Base-by-base conservation (phyloP, 1,140 invertebrate species). In the Leptopilina clavipes region DNA sequence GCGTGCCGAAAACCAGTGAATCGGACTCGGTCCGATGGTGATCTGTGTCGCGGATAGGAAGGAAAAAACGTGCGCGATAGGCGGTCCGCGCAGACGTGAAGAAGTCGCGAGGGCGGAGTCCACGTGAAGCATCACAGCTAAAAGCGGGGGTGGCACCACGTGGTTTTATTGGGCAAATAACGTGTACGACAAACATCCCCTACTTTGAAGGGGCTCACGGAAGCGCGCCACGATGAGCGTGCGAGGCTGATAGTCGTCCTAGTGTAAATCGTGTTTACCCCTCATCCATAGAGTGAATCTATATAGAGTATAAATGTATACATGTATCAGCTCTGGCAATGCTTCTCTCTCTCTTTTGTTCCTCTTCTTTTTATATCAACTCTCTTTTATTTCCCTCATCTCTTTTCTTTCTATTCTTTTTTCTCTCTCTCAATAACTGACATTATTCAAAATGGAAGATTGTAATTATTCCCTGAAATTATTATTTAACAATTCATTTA, bases 91-190 rank as follows among this genome's bases (percentile, higher is more conserved):
- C 85, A 80, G 79, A 79, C 85, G 85, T 80, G 25, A 71, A 73
- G 71, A 59, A 12, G 0, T 10, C 14, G 14, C 48, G 75, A 44
- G 78, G 82, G 84, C 85, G 86, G 82, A 81, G 84, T 76, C 73
- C 77, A 45, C 52, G 74, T 56, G 19, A 72, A 65, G 65, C 52
- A 22, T 71, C 76, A 56, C 59, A 65, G 22, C 52, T 22, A 22
- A 70, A 79, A 81, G 78, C 76, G 79, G 82, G 81, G 82, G 75
- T 81, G 79, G 77, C 80, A 76, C 87, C 88, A 89, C 88, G 88
- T 89, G 88, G 85, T 87, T 88, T 88, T 89, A 89, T 88, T 89
- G 88, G 88, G 84, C 87, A 89, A 89, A 89, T 89, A 89, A 88
- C 85, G 84, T 84, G 82, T 86, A 87, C 86, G 86, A 88, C 87